Evolutionary conservation across 2,797 vertebrate genomes (phyloP), one percentile per base, ranked within the genome.

Genomic region (Mareca strepera): DNA sequence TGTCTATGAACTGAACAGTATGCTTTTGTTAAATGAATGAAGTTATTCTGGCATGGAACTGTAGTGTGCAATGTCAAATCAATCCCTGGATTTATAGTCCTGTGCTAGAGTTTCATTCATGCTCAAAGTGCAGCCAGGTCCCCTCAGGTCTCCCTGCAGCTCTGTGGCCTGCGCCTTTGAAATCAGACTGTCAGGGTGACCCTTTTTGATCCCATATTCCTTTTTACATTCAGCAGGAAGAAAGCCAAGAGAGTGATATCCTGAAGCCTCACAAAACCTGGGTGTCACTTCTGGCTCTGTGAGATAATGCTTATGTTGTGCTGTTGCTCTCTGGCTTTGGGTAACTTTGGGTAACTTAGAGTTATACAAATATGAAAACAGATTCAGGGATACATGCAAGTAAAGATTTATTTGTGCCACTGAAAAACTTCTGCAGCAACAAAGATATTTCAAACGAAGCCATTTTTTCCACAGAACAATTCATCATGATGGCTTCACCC

Each of bases 381-480:
- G 68, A 78, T 33, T 89, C 64, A 81, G 78, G 62, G 81, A 82
- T 0, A 2, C 43, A 62, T 58, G 68, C 0, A 1, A 63, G 52
- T 2, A 1, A 17, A 48, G 58, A 23, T 67, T 62, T 50, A 26
- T 75, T 81, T 68, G 37, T 62, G 43, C 62, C 50, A 72, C 68
- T 74, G 76, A 94, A 86, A 94, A 92, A 69, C 52, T 35, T 84
- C 66, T 91, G 59, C 67, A 97, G 84, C 94, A 92, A 69, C 82
- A 86, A 92, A 96, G 93, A 91, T 81, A 92, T 85, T 97, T 97
- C 83, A 96, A 94, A 90, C 9, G 8, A 96, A 96, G 86, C 53
- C 11, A 79, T 97, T 96, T 97, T 97, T 97, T 93, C 91, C 94
- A 92, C 72, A 92, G 93, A 96, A 93, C 85, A 89, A 96, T 94